Conservation (phyloP, 2,888 invertebrate species). For the Byasa hedistus region DNA sequence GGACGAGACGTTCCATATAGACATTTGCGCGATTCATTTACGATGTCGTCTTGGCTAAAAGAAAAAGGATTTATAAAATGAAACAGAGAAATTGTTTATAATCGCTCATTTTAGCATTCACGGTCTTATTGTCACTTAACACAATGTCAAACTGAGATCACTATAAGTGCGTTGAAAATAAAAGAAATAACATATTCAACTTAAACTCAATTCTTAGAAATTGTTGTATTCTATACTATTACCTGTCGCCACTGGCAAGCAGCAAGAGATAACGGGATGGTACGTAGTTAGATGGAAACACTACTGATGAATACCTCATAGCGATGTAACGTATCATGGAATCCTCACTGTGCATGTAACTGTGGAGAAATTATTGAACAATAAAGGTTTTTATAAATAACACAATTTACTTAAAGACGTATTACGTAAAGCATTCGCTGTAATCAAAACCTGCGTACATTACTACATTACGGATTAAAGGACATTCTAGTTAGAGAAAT, state of each 20-base stretch:
- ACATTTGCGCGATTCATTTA: conserved; percentile 85
- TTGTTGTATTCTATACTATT: not conserved
- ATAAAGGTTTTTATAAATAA: not conserved
- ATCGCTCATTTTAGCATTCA: too few species aligned
- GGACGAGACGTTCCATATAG: conserved; percentile 85
- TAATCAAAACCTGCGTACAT: too few species aligned
- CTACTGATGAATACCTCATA: conserved; percentile 88
- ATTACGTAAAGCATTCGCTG: too few species aligned
- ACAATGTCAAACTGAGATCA: too few species aligned
- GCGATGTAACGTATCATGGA: conserved; percentile 90
- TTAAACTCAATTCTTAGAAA: too few species aligned
- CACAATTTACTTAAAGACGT: not conserved
- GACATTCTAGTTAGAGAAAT: too few species aligned
- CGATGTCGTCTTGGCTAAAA: conserved; percentile 87
- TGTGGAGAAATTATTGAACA: conserved; percentile 42
- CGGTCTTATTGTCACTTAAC: too few species aligned
- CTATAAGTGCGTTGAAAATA: too few species aligned
- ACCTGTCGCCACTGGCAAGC: conserved; percentile 91
- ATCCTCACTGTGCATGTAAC: conserved; percentile 88
- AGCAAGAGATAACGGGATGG: conserved; percentile 90
- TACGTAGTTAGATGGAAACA: conserved; percentile 90
- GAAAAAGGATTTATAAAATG: too few species aligned
- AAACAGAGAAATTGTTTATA: too few species aligned
- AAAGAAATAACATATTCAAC: too few species aligned
- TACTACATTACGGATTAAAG: too few species aligned